phyloP scores from a whole-genome alignment of 2,888 invertebrate genomes.

The Herminia tarsipennalis region DNA sequence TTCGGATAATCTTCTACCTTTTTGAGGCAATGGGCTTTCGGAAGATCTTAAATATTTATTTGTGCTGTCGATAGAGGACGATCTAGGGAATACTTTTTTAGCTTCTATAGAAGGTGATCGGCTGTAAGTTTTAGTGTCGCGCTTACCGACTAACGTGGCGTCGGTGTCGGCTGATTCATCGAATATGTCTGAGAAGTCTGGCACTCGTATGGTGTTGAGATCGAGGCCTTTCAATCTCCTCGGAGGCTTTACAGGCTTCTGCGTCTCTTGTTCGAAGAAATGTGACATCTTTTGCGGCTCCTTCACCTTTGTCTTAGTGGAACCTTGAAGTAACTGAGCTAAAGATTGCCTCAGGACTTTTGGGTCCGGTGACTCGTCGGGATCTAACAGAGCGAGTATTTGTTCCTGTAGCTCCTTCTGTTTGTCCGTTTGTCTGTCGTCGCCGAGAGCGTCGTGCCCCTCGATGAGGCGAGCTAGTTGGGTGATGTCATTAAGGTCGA shows the following conservation, averaged over 20 bases:
- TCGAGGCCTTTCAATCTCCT: conserved; percentile 72
- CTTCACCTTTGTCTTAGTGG: conserved; percentile 52
- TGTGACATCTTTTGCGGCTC: conserved; percentile 51
- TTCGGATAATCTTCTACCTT: conserved; percentile 58
- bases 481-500: conserved; percentile 73
- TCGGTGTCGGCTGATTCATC: conserved; percentile 69
- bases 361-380: conserved; percentile 71
- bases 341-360: conserved; percentile 60
- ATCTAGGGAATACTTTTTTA: conserved; percentile 40
- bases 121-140: conserved; percentile 38
- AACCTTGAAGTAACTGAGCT: conserved; percentile 64
- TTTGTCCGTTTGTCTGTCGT: conserved; percentile 50
- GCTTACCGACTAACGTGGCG: conserved; percentile 52
- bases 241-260: conserved; percentile 55
- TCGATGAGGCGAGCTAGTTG: conserved; percentile 73
- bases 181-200: conserved; percentile 50
- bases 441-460: conserved; percentile 61
- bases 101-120: conserved; percentile 34
- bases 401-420: conserved; percentile 72
- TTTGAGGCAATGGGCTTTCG: conserved; percentile 44
- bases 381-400: conserved; percentile 69
- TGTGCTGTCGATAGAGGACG: conserved; percentile 39
- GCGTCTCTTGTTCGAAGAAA: conserved; percentile 58
- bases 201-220: conserved; percentile 47
- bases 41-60: conserved; percentile 45